phyloP scores from a whole-genome alignment of 2,888 invertebrate species.

The Chloromyia formosa region DNA sequence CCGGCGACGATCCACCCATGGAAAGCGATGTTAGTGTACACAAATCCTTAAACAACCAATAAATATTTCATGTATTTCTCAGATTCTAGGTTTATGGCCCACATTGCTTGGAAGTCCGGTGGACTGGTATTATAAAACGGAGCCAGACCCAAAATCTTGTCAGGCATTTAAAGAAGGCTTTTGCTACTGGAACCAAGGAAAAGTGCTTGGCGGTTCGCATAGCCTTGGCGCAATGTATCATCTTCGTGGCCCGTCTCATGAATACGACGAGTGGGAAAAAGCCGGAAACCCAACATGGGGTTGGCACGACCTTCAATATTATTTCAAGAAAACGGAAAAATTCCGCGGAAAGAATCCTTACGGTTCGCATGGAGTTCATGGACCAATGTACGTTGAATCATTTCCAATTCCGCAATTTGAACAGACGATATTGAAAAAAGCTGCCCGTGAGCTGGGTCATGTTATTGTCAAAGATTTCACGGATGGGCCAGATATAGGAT shows the following conservation, averaged over 20 bases:
- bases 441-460: slow-evolving; percentile 71
- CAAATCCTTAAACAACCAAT: too few species aligned
- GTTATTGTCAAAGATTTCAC: slow-evolving; percentile 73
- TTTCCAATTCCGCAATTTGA: slow-evolving; percentile 56
- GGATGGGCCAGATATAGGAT: slow-evolving; percentile 70
- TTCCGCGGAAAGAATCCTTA: slow-evolving; percentile 8
- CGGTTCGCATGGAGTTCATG: slow-evolving; percentile 64
- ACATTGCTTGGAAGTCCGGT: neutral
- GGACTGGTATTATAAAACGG: slow-evolving; percentile 28
- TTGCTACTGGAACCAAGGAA: slow-evolving; percentile 12
- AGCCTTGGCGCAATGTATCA: slow-evolving; percentile 65
- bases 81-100: slow-evolving; percentile 19
- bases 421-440: slow-evolving; percentile 72
- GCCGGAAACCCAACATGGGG: slow-evolving; percentile 71
- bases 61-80: neutral
- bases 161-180: neutral
- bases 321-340: slow-evolving; percentile 71
- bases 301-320: slow-evolving; percentile 75
- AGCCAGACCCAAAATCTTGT: neutral
- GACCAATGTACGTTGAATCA: slow-evolving; percentile 67
- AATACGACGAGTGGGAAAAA: slow-evolving; percentile 70
- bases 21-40: neutral
- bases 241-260: slow-evolving; percentile 67
- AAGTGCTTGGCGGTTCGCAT: slow-evolving; percentile 29
- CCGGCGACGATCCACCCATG: too few species aligned